Evolutionary conservation across 2,888 invertebrate genomes (phyloP).

Genomic region (Drosophila suboccidentalis): DNA sequence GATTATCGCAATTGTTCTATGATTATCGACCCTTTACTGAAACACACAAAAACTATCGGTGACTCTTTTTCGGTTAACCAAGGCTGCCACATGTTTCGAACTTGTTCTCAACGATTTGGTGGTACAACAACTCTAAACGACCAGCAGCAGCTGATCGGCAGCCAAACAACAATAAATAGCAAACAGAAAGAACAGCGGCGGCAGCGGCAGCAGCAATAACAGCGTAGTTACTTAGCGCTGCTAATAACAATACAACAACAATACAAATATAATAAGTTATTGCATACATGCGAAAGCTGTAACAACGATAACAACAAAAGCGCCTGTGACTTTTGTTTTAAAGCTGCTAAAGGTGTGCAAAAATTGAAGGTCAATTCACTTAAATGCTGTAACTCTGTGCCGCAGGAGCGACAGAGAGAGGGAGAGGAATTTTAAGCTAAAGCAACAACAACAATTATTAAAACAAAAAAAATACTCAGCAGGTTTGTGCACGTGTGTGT

Average conservation of each 20-base stretch:
- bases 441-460: slow-evolving; percentile 16
- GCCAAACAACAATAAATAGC: slow-evolving; percentile 31
- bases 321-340: not conserved
- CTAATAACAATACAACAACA: not conserved
- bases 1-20: no score
- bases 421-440: not conserved
- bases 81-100: not conserved
- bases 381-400: slow-evolving; percentile 22
- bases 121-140: no score
- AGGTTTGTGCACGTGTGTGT: slow-evolving; percentile 13
- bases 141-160: slow-evolving; percentile 38
- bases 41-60: no score
- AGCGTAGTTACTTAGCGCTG: not conserved
- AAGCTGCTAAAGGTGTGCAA: not conserved
- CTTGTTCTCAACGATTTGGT: no score
- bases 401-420: not conserved
- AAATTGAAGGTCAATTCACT: slow-evolving; percentile 40
- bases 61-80: not conserved
- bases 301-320: slow-evolving; percentile 5
- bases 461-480: not conserved
- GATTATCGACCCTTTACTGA: no score
- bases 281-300: not conserved
- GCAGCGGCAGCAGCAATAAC: not conserved
- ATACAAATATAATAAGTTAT: not conserved
- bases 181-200: not conserved